phyloP scores from a whole-genome alignment of 2,113 vertebrate genomes.

The Strix aluco region DNA sequence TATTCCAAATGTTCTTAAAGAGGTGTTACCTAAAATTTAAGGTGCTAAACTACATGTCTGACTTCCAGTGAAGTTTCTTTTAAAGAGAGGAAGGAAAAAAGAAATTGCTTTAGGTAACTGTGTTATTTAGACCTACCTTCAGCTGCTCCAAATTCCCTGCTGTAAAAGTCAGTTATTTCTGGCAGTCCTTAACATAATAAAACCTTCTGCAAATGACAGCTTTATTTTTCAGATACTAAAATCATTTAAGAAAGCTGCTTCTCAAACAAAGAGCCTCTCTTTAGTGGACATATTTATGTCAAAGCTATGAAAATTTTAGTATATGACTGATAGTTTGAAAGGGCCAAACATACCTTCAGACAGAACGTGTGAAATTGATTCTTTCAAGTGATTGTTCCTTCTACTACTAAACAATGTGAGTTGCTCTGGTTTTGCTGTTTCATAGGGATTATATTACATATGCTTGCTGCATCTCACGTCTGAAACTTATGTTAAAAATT shows the following conservation, averaged over 20 bases:
- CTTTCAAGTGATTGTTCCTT: background rate
- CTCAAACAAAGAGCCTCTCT: background rate
- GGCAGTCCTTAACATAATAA: background rate
- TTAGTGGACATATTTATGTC: background rate
- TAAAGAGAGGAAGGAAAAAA: conserved; percentile 4
- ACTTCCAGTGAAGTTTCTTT: background rate
- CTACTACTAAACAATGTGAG: background rate
- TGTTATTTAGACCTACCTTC: conserved; percentile 28
- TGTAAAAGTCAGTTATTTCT: conserved; percentile 1
- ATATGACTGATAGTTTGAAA: background rate
- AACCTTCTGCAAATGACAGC: background rate
- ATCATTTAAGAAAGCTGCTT: background rate
- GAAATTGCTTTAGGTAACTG: background rate
- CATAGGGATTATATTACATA: background rate
- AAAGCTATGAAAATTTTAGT: background rate
- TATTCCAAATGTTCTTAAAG: background rate
- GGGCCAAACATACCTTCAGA: background rate
- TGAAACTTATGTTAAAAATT: background rate
- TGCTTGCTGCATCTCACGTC: background rate
- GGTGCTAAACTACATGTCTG: background rate
- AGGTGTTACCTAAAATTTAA: background rate
- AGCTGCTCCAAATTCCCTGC: conserved; percentile 32
- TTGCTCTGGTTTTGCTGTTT: background rate
- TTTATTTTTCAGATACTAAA: conserved; percentile 11
- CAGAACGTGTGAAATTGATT: background rate